Conservation (phyloP, 2,113 vertebrate genomes). For the Rhegmatorhina hoffmannsi region DNA sequence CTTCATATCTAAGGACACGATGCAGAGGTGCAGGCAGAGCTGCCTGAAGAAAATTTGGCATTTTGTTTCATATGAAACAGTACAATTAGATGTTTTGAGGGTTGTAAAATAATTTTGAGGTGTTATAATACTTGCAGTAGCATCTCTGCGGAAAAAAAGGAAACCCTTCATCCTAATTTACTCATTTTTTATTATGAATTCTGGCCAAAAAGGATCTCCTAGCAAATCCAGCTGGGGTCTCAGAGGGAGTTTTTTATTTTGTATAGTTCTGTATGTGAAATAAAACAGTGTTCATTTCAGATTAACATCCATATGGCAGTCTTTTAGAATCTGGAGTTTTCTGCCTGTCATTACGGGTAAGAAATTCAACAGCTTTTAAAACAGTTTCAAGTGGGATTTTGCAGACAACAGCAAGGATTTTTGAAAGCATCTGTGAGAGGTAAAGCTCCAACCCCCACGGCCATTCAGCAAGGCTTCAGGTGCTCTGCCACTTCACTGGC, state of each 20-base stretch:
- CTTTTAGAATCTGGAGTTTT: background rate
- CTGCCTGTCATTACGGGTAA: background rate
- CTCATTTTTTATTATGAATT: background rate
- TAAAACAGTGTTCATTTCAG: background rate
- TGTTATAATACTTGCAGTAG: background rate
- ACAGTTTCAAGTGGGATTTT: background rate
- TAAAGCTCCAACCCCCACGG: background rate
- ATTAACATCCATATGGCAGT: background rate
- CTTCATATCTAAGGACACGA: background rate
- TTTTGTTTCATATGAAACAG: background rate
- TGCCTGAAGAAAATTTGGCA: background rate
- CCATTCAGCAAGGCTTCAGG: background rate
- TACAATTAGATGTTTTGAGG: background rate
- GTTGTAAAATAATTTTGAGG: background rate
- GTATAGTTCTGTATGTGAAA: background rate
- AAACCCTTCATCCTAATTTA: background rate
- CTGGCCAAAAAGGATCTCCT: background rate
- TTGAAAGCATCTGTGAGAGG: background rate
- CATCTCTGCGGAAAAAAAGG: background rate
- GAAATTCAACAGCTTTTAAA: background rate
- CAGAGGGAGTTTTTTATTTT: background rate
- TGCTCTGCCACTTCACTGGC: background rate
- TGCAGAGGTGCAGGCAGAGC: background rate
- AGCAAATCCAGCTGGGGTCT: background rate
- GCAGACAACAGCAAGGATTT: background rate